A percentile compares a stretch with the other conserved stretches of the same genome.
Evolutionary conservation across 2,888 invertebrate genomes (phyloP).

Genomic region (Germaria angustata): DNA sequence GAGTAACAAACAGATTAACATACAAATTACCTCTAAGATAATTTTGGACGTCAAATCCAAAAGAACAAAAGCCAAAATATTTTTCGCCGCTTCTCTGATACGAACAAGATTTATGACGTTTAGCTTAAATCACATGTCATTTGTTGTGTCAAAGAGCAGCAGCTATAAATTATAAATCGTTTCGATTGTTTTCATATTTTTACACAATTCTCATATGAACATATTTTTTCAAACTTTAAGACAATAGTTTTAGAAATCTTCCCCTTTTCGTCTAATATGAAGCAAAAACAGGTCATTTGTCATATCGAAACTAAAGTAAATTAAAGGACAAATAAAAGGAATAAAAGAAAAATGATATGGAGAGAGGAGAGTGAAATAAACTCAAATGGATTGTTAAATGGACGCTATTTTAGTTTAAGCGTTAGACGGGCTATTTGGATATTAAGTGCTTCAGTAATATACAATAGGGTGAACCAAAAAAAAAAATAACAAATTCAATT

Average conservation of each 20-base stretch:
- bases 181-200: slow-evolving; percentile 58
- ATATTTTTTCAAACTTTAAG: slow-evolving; percentile 29
- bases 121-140: slow-evolving; percentile 62
- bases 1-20: slow-evolving; percentile 36
- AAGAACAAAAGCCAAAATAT: slow-evolving; percentile 68
- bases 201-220: neutral
- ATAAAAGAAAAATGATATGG: neutral
- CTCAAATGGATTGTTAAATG: slow-evolving; percentile 37
- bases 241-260: slow-evolving; percentile 16
- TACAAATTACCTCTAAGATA: slow-evolving; percentile 35
- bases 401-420: slow-evolving; percentile 63
- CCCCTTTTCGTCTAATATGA: neutral
- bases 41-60: neutral
- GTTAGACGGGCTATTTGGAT: neutral
- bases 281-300: slow-evolving; percentile 58
- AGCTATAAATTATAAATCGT: slow-evolving; percentile 61
- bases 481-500: too few species aligned
- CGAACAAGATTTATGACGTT: slow-evolving; percentile 67
- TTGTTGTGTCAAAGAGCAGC: slow-evolving; percentile 53
- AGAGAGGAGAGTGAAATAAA: slow-evolving; percentile 5
- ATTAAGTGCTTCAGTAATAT: neutral
- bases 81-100: neutral
- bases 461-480: too few species aligned
- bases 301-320: slow-evolving; percentile 31
- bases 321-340: neutral